Conservation (phyloP, 1,140 invertebrate genomes). For the Drosophila bocqueti region DNA sequence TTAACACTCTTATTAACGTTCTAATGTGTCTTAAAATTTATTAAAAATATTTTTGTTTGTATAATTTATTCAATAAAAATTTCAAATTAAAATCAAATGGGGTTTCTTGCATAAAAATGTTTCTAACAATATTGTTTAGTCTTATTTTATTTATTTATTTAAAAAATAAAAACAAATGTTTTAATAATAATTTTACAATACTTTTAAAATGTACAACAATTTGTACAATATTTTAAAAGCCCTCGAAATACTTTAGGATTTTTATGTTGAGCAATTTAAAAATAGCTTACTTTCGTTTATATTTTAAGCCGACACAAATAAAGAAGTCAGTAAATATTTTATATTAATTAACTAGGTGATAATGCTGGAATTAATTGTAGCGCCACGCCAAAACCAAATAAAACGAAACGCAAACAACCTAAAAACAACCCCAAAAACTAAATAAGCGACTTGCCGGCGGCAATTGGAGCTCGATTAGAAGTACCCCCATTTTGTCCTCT, state of each 20-base stretch:
- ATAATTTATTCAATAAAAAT: too few species aligned
- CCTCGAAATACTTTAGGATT: neutral
- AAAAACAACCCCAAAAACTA: neutral
- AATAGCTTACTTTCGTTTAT: neutral
- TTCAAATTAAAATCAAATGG: neutral
- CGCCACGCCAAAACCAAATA: neutral
- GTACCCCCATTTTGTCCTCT: neutral
- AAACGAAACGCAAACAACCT: neutral
- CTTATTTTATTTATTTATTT: neutral
- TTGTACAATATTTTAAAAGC: neutral
- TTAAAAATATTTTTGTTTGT: neutral
- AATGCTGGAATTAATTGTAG: neutral
- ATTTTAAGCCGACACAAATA: neutral
- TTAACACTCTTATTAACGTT: neutral
- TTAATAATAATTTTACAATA: neutral
- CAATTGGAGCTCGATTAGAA: constrained; percentile 19
- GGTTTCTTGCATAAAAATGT: too few species aligned
- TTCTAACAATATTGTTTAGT: neutral
- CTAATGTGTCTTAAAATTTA: neutral
- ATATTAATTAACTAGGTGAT: neutral
- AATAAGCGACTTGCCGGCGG: constrained; percentile 48
- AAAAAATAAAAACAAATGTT: neutral
- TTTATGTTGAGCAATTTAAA: too few species aligned
- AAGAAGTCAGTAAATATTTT: neutral
- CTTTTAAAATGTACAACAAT: neutral